Evolutionary conservation across 2,888 invertebrate genomes (phyloP).

Genomic region (Liopterus haemorrhoidalis): DNA sequence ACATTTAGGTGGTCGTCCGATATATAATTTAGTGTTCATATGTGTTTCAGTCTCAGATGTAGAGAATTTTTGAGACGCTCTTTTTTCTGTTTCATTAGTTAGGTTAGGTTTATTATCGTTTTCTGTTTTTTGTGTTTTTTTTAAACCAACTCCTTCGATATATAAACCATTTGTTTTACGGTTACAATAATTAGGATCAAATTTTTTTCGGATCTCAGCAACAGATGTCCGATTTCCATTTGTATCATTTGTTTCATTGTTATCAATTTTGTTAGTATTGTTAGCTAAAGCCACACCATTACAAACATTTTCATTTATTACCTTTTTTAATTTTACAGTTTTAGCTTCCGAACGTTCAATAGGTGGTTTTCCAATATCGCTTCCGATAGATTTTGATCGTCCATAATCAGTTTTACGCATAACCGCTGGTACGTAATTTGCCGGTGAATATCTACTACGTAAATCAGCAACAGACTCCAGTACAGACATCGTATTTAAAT

Average conservation of each 20-base stretch:
- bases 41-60: neutral
- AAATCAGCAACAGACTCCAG: constrained; percentile 54
- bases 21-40: constrained; percentile 25
- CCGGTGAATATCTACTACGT: constrained; percentile 69
- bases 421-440: constrained; percentile 61
- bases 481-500: constrained; percentile 35
- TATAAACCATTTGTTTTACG: constrained; percentile 45
- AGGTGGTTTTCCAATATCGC: constrained; percentile 52
- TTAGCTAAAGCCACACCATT: constrained; percentile 40
- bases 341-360: constrained; percentile 42
- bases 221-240: constrained; percentile 53
- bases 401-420: constrained; percentile 40
- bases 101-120: neutral
- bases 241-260: constrained; percentile 36
- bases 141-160: constrained; percentile 21
- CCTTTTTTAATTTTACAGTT: constrained; percentile 41
- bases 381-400: constrained; percentile 50
- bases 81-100: constrained; percentile 4
- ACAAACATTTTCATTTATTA: constrained; percentile 39
- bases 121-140: constrained; percentile 17
- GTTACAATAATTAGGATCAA: constrained; percentile 48
- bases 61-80: too few species aligned
- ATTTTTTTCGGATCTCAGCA: constrained; percentile 54
- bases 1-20: constrained; percentile 14
- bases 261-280: constrained; percentile 42